Percentiles rank a stretch among this genome's conserved stretches.
Conservation (phyloP, 2,113 vertebrate genomes). For the Octodon degus region DNA sequence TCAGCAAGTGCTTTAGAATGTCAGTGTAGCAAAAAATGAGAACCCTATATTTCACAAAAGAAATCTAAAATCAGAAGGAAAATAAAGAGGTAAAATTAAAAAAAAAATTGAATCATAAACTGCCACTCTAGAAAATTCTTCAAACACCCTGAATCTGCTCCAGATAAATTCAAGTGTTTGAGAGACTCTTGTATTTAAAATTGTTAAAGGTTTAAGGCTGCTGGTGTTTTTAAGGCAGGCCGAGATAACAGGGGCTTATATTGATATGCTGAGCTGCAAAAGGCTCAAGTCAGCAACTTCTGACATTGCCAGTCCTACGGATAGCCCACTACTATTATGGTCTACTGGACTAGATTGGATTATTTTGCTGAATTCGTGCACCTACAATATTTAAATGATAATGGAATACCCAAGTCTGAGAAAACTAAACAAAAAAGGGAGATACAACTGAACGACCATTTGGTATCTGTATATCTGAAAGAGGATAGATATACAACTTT, state of each 20-base stretch:
- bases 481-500: too few species aligned
- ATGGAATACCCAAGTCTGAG: too few species aligned
- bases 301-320: too few species aligned
- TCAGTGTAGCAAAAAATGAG: not conserved
- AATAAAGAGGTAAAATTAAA: not conserved
- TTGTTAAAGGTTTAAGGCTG: not conserved
- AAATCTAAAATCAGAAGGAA: not conserved
- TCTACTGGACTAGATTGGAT: too few species aligned
- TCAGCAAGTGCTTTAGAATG: not conserved
- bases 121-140: not conserved
- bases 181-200: rapidly evolving
- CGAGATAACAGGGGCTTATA: not conserved
- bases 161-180: not conserved
- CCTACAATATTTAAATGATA: too few species aligned
- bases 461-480: too few species aligned
- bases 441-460: too few species aligned
- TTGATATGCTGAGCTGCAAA: too few species aligned
- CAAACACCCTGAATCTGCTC: not conserved
- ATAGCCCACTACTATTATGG: too few species aligned
- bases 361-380: too few species aligned
- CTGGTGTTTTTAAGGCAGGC: rapidly evolving
- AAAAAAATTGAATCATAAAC: not conserved
- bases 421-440: too few species aligned
- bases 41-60: not conserved
- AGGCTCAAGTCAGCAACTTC: too few species aligned